Percentiles rank a stretch among this genome's conserved stretches.
These are phyloP conservation scores for Nanorana parkeri DNA, from an alignment of 2,113 vertebrate species.

Conservation along the genomic window DNA sequence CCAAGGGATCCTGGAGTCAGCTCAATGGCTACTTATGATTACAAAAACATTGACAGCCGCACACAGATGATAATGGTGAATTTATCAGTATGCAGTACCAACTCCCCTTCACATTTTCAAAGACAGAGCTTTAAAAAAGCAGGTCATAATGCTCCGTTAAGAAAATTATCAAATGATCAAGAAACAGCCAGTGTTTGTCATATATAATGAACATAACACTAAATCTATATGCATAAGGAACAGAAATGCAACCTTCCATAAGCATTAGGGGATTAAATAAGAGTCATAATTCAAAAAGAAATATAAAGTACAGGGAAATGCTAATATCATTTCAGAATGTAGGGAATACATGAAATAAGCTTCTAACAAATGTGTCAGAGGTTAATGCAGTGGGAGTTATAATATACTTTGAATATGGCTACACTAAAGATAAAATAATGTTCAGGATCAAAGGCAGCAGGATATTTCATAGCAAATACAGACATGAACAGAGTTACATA, in stretches of 20 bases:
- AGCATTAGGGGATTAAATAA: slow-evolving; percentile 8
- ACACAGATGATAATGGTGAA: too few species aligned
- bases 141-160: neutral
- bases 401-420: slow-evolving; percentile 34
- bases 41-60: too few species aligned
- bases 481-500: slow-evolving; percentile 16
- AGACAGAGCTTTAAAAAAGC: neutral
- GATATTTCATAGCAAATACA: neutral
- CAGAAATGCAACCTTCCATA: neutral
- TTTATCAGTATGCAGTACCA: too few species aligned
- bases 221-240: neutral
- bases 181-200: neutral
- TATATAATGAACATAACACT: neutral
- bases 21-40: too few species aligned
- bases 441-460: slow-evolving; percentile 8
- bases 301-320: slow-evolving; percentile 16
- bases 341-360: slow-evolving; percentile 33
- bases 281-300: slow-evolving; percentile 24
- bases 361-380: slow-evolving; percentile 35
- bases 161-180: neutral
- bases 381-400: slow-evolving; percentile 36
- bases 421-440: slow-evolving; percentile 34
- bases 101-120: too few species aligned
- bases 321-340: slow-evolving; percentile 22
- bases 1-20: too few species aligned